Conservation (phyloP, 2,113 vertebrate species). For the Sigmodon hispidus region DNA sequence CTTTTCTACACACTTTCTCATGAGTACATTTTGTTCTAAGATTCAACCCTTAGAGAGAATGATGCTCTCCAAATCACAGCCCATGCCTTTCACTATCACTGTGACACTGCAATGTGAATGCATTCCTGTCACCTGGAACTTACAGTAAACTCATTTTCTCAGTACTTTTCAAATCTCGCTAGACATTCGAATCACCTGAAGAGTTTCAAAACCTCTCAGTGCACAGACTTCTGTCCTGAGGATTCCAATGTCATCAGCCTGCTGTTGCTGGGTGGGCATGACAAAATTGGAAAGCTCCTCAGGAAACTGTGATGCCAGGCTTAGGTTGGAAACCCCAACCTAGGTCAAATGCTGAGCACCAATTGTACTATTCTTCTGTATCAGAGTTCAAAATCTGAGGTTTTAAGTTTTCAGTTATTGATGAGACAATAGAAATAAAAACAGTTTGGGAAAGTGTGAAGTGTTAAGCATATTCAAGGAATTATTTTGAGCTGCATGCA, state of each 20-base stretch:
- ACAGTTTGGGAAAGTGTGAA: slow-evolving; percentile 35
- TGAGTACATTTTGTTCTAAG: slow-evolving; percentile 49
- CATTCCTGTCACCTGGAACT: slow-evolving; percentile 19
- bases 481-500: slow-evolving; percentile 40
- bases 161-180: slow-evolving; percentile 35
- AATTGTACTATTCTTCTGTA: not conserved
- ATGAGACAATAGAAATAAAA: slow-evolving; percentile 51
- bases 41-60: slow-evolving; percentile 23
- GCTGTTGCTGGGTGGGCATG: not conserved
- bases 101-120: slow-evolving; percentile 41
- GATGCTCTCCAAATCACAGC: slow-evolving; percentile 21
- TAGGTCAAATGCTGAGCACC: not conserved
- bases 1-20: slow-evolving; percentile 32
- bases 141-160: slow-evolving; percentile 15
- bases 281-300: not conserved
- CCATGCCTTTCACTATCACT: not conserved
- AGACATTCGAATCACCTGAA: not conserved
- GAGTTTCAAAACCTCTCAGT: not conserved
- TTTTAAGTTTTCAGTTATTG: slow-evolving; percentile 41
- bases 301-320: not conserved
- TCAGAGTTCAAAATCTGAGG: not conserved
- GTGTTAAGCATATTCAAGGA: slow-evolving; percentile 54
- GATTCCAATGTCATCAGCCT: not conserved
- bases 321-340: not conserved
- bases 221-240: not conserved